phyloP scores from a whole-genome alignment of 1,140 invertebrate species.

The Ceratitis capitata region DNA sequence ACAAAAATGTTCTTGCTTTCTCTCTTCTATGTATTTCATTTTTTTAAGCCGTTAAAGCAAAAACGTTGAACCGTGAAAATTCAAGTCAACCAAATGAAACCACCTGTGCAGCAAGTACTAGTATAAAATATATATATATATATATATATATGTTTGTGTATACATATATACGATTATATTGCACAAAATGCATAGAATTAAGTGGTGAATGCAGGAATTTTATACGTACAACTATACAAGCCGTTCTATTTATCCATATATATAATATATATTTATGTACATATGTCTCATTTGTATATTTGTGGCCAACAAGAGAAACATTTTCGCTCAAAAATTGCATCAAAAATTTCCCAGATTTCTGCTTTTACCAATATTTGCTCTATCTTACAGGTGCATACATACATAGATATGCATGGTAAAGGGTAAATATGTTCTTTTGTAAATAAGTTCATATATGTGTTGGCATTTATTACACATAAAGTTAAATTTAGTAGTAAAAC shows the following conservation, averaged over 20 bases:
- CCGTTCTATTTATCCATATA: too few species aligned
- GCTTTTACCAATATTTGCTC: not conserved
- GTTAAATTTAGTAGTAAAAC: conserved; percentile 6
- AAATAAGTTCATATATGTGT: not conserved
- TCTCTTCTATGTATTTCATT: not conserved
- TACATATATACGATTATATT: not conserved
- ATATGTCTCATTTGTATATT: not conserved
- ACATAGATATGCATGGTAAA: not conserved
- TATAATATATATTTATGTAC: not conserved
- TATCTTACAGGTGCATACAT: not conserved
- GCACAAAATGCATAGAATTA: not conserved
- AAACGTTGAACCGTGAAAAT: not conserved
- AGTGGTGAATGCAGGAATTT: not conserved
- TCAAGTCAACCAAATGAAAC: not conserved
- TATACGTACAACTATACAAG: not conserved
- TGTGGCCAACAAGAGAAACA: not conserved
- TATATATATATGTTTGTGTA: not conserved
- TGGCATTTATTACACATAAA: not conserved
- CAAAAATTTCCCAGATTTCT: not conserved
- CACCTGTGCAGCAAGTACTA: not conserved
- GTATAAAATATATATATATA: not conserved
- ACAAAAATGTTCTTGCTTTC: too few species aligned
- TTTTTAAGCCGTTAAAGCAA: not conserved
- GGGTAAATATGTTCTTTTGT: not conserved
- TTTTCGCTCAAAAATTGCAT: not conserved